Evolutionary conservation across 2,888 invertebrate genomes (phyloP).

Genomic region (Isotomurus palustris): DNA sequence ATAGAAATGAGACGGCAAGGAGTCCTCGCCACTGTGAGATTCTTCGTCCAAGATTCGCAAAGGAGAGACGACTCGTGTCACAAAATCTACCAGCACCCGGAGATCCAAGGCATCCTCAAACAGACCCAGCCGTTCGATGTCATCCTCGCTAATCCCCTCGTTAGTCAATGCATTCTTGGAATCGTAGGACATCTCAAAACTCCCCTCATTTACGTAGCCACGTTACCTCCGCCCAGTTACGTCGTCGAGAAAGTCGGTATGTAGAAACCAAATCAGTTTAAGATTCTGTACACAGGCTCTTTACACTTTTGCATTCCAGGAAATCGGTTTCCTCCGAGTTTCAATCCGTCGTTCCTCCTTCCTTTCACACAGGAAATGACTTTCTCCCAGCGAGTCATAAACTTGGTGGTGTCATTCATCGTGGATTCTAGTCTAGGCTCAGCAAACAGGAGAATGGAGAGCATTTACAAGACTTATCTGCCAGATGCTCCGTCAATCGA

Average conservation of each 20-base stretch:
- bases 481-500: slow-evolving; percentile 26
- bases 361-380: slow-evolving; percentile 42
- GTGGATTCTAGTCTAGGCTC: not conserved
- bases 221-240: slow-evolving; percentile 21
- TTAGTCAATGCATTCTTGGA: slow-evolving; percentile 52
- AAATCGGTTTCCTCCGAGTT: slow-evolving; percentile 1
- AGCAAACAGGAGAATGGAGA: not conserved
- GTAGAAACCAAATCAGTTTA: too few relatives aligned
- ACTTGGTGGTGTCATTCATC: slow-evolving; percentile 10
- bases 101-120: slow-evolving; percentile 18
- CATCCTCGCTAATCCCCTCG: slow-evolving; percentile 48
- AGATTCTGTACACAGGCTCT: too few relatives aligned
- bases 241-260: not conserved
- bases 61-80: slow-evolving; percentile 24
- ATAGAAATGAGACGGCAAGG: not conserved
- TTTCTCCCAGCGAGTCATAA: slow-evolving; percentile 48
- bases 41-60: too few relatives aligned
- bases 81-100: slow-evolving; percentile 15
- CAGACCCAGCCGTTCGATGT: slow-evolving; percentile 45
- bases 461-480: slow-evolving; percentile 21
- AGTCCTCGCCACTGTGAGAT: too few relatives aligned
- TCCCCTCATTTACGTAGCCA: slow-evolving; percentile 21
- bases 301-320: too few relatives aligned
- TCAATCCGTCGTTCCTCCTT: slow-evolving; percentile 16
- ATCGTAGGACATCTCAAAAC: slow-evolving; percentile 11